Evolutionary conservation across 2,888 invertebrate genomes (phyloP), one percentile per base, ranked within the genome.

Genomic region (Drosophila longiperda): DNA sequence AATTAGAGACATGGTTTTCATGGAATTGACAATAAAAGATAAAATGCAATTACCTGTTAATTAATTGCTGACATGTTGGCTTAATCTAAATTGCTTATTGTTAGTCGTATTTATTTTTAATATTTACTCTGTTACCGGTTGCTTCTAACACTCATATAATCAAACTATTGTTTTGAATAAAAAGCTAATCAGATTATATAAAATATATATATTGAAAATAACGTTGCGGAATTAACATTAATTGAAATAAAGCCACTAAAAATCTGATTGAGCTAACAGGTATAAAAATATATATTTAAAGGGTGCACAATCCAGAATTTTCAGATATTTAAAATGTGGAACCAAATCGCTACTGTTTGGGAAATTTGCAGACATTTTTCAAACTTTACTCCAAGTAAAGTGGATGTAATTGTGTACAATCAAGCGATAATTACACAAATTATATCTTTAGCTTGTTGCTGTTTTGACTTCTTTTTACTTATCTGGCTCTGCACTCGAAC

Each of bases 391-490:
- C 54, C 55, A 50, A 45, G 26, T 26, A 32, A 64, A 63, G 54
- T 64, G 42, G 50, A 55, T 42, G 65, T 59, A 73, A 60, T 72
- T 55, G 78, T 32, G 59, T 59, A 64, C 73, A 73, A 60, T 49
- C 59, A 54, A 75, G 79, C 61, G 80, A 80, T 75, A 75, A 75
- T 75, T 75, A 63, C 69, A 32, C 23, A 67, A 80, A 75, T 80
- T 79, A 79, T 79, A 58, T 54, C 74, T 53, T 32, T 9, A 45
- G 64, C 45, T 71, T 60, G 45, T 29, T 52, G 33, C 23, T 32
- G 55, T 55, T 50, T 38, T 20, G 48, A 58, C 77, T 76, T 60
- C 23, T 42, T 33, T 33, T 38, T 11, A 36, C 58, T 59, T 66
- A 54, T 45, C 68, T 34, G n/a, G 42, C 36, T 60, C 72, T 33